Evolutionary conservation across 2,888 invertebrate genomes (phyloP), one percentile per base, ranked within the genome.

Genomic region (Hirtodrosophila trivittata): DNA sequence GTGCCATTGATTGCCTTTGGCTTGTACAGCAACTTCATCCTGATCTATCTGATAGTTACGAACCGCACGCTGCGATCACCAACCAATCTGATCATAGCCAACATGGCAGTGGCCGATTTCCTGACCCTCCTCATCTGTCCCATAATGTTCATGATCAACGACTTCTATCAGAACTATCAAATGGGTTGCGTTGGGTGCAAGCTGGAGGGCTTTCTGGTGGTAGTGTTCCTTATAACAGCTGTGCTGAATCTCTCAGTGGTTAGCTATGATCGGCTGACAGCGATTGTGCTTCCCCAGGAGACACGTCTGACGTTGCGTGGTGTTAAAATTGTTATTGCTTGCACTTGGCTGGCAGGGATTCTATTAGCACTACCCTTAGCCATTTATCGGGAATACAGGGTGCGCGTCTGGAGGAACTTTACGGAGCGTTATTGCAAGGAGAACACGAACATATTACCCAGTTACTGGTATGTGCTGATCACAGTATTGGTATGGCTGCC

Each of bases 231-330:
- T 1, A 91, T 97, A 46, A 94, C 95, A 1, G 94, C 95, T 39
- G 95, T 97, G 0, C 93, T 95, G 62, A 96, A 95, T 56, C 92
- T 97, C 57, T 94, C 95, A 28, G 92, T 94, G 14, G 95, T 97
- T 0, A 96, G 95, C 45, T 96, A 96, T 84, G 96, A 97, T 87
- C 93, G 97, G 13, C 91, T 97, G 16, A 95, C 96, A 1, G 95
- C 95, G 5, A 95, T 97, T 33, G 94, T 95, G 0, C 89, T 95
- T 55, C 95, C 95, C 0, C 91, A 93, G 77, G 94, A 95, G 72
- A 94, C 94, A 0, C 93, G 94, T 66, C 90, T 96, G 43, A 94
- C 94, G 0, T 92, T 92, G 45, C 92, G 92, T 32, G 92, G 92
- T 1, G 94, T 95, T 0, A 93, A 94, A 25, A 92, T 93, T 63